Evolutionary conservation across 2,888 invertebrate genomes (phyloP).

Genomic region (Sesamia inferens): DNA sequence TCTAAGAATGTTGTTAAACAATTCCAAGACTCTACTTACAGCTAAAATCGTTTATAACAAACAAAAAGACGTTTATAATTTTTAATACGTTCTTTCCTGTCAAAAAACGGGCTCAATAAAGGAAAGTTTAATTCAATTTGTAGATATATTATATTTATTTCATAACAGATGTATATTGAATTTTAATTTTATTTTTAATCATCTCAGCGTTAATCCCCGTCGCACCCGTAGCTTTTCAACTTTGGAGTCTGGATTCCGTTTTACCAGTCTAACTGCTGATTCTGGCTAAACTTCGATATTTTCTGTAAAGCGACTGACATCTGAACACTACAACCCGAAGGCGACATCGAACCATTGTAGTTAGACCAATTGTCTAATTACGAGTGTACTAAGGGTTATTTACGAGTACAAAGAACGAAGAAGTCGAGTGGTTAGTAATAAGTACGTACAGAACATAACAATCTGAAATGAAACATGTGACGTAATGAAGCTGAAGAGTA

Average conservation of each 20-base stretch:
- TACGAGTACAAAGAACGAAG: constrained; percentile 20
- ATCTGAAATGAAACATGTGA: constrained; percentile 26
- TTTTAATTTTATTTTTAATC: too few relatives aligned
- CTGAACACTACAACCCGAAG: too few relatives aligned
- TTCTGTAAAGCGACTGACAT: too few relatives aligned
- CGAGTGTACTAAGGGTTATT: constrained; percentile 16
- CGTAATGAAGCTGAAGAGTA: constrained; percentile 32
- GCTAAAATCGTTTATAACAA: too few relatives aligned
- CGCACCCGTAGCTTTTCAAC: too few relatives aligned
- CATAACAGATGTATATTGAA: background rate
- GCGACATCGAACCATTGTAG: too few relatives aligned
- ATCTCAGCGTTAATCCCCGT: too few relatives aligned
- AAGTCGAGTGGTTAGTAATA: constrained; percentile 50
- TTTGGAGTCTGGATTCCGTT: too few relatives aligned
- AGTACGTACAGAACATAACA: constrained; percentile 32
- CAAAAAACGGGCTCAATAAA: constrained; percentile 4
- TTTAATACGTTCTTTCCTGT: background rate
- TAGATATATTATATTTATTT: too few relatives aligned
- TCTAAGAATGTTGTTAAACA: background rate
- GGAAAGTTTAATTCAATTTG: too few relatives aligned
- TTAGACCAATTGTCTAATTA: background rate
- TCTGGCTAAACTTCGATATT: too few relatives aligned
- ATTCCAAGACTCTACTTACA: background rate
- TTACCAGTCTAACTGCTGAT: too few relatives aligned
- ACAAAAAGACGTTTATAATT: background rate